Base-by-base conservation (phyloP, 2,888 invertebrate genomes). In the Chrysotoxum bicinctum region DNA sequence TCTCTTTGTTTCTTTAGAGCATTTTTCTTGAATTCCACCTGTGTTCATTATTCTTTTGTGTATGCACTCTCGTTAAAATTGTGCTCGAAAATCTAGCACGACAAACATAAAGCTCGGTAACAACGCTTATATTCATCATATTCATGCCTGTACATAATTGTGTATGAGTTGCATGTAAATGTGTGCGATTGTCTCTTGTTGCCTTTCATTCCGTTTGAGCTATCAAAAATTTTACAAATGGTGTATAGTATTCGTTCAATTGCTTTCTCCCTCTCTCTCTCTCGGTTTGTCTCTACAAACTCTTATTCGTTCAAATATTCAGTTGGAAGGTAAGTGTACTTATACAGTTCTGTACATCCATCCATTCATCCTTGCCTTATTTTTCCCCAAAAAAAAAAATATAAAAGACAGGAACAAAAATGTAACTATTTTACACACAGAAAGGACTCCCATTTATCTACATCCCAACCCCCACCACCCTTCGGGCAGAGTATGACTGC, bases 51-150 rank as follows among this genome's bases (percentile, higher is more conserved):
- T 75, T 70, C 64, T 66, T 84, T 75, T 84, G 84, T 84, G 70
- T 75, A 40, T 79, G 79, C 75, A 79, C 84, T 84, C 84, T 84
- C 84, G 70, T 84, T 79, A 75, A 75, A 83, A 83, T 75, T 84
- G 79, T 75, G 48, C 79, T 80, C 62, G 40, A 72, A 84, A 79
- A 79, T 75, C 74, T 75, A 72, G 75, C 43, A 75, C 79, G 52
- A 78, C 48, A 50, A 64, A 66, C 21, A 35, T 48, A 43, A 69
- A 52, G 23, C 60, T 68, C 77, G 62, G 62, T 68, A 69, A 80
- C 66, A 73, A 76, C 70, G 60, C 66, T 50, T 66, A 50, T 35
- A 32, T 50, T 50, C 66, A 48, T 50, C 66, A 48, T n/a, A 2
- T 43, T 43, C 43, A 43, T 37, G 23, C 23, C 40, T 60, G 23